These are phyloP conservation scores for Geopemphigus sp. DNA, from an alignment of 1,140 invertebrate genomes.

Conservation along the genomic window DNA sequence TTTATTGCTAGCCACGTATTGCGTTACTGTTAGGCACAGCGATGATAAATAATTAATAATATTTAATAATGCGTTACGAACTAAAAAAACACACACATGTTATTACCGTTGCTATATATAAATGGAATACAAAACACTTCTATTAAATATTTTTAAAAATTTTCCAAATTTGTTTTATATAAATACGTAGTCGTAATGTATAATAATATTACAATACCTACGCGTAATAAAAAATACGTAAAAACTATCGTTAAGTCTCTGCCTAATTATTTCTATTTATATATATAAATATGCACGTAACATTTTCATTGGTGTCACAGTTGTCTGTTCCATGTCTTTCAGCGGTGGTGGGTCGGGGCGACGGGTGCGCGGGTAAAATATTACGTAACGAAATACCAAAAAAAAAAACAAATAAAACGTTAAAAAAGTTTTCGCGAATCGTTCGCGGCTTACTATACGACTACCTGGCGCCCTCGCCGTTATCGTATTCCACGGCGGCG, in stretches of 20 bases:
- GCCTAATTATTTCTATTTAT: not conserved
- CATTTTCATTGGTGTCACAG: slow-evolving; percentile 19
- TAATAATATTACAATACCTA: too few species aligned
- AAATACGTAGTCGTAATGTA: too few species aligned
- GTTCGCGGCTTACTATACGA: not conserved
- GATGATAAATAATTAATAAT: slow-evolving; percentile 5
- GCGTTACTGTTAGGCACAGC: slow-evolving; percentile 1
- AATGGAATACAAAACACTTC: too few species aligned
- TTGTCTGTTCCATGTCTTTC: slow-evolving; percentile 37
- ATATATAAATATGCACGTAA: not conserved
- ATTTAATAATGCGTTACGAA: slow-evolving; percentile 26
- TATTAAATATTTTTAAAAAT: too few species aligned
- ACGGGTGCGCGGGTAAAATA: too few species aligned
- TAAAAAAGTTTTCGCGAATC: not conserved
- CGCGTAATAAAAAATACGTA: slow-evolving; percentile 5
- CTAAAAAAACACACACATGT: too few species aligned
- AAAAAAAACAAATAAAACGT: not conserved
- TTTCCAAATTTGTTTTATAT: too few species aligned
- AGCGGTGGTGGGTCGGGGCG: not conserved
- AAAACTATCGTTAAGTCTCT: not conserved
- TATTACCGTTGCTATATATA: too few species aligned
- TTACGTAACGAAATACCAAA: not conserved
- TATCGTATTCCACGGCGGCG: not conserved
- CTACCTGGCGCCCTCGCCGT: too few species aligned
- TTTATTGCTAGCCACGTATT: too few species aligned